phyloP scores from a whole-genome alignment of 2,797 vertebrate genomes.

The Propithecus perrieri region DNA sequence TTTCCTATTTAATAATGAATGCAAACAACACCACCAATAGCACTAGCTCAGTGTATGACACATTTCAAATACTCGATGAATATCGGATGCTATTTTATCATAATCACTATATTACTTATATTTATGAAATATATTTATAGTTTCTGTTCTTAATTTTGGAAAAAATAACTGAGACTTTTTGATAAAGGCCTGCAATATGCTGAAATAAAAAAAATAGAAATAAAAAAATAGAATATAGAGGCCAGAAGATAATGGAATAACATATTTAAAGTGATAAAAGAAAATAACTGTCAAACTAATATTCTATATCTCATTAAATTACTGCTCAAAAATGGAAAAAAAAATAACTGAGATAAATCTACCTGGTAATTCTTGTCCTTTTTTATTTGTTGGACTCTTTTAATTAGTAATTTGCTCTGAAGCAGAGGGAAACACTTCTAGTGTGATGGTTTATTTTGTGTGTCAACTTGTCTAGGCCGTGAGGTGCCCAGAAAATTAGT shows the following conservation, averaged over 20 bases:
- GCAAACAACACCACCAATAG: background rate
- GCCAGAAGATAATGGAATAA: too few species aligned
- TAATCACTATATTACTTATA: background rate
- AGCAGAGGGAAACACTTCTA: background rate
- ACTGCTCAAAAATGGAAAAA: too few species aligned
- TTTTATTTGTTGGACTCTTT: background rate
- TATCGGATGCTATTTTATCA: background rate
- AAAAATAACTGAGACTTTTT: background rate
- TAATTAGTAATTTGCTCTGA: background rate
- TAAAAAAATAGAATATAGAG: too few species aligned
- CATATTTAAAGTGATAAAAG: too few species aligned
- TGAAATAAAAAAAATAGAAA: too few species aligned
- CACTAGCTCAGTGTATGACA: background rate
- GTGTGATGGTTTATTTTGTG: background rate
- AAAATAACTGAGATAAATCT: background rate
- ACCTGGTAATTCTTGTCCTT: background rate
- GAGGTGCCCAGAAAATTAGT: background rate
- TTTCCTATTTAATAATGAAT: background rate
- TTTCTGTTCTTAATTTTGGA: background rate
- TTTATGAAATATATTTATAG: background rate
- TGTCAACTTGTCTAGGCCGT: background rate
- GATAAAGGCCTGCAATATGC: too few species aligned
- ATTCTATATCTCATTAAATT: too few species aligned
- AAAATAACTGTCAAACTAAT: too few species aligned
- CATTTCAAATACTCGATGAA: background rate